Evolutionary conservation across 2,113 vertebrate species (phyloP).

Genomic region (Sardina pilchardus): DNA sequence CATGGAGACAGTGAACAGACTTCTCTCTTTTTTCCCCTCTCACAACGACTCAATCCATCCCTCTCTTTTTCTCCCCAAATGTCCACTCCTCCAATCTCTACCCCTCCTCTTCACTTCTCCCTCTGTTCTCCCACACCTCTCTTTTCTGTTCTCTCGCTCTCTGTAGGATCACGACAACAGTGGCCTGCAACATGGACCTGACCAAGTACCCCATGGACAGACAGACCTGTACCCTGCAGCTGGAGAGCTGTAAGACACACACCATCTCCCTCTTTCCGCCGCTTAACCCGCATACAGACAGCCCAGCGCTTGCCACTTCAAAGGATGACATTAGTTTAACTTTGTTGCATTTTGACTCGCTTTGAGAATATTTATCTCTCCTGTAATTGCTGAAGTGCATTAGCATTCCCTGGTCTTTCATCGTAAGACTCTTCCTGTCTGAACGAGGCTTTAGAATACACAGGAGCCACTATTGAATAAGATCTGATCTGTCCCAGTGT

Average conservation of each 20-base stretch:
- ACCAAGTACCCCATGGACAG: slow-evolving; percentile 94
- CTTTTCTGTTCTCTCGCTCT: slow-evolving; percentile 6
- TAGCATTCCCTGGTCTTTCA: too few species aligned
- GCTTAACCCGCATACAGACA: neutral
- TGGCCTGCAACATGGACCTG: slow-evolving; percentile 90
- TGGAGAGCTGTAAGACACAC: slow-evolving; percentile 86
- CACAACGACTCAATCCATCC: neutral
- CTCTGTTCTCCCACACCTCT: neutral
- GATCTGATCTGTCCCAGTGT: neutral
- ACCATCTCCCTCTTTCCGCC: neutral
- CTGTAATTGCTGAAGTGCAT: too few species aligned
- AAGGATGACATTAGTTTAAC: too few species aligned
- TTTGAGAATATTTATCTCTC: too few species aligned
- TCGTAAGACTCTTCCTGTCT: too few species aligned
- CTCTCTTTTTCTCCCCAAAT: neutral
- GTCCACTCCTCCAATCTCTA: neutral
- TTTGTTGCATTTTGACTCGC: too few species aligned
- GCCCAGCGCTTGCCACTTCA: too few species aligned
- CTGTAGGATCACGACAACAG: slow-evolving; percentile 84
- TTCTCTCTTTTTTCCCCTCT: neutral
- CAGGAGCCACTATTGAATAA: neutral
- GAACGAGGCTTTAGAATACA: neutral
- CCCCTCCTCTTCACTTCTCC: neutral
- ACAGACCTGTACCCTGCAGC: slow-evolving; percentile 87
- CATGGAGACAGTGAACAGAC: neutral